Conservation (phyloP, 2,888 invertebrate genomes). For the Zonitis immaculata region DNA sequence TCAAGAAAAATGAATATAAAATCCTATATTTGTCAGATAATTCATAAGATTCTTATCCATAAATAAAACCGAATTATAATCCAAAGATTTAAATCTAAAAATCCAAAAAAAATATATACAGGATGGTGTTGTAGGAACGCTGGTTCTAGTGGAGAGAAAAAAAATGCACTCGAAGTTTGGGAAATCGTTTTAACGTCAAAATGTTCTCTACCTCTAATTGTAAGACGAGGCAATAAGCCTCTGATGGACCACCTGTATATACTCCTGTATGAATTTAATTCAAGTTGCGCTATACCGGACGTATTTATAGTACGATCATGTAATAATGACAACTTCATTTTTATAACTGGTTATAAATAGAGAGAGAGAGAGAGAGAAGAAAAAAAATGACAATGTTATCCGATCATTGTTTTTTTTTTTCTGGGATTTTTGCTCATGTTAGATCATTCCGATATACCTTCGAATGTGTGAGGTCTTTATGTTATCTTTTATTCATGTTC, state of each 20-base stretch:
- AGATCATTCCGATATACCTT: neutral
- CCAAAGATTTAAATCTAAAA: no score
- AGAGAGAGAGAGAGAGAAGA: no score
- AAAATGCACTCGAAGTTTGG: no score
- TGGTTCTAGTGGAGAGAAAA: no score
- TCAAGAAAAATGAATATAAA: neutral
- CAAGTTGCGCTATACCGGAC: no score
- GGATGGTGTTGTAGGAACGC: no score
- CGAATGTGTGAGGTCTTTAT: neutral
- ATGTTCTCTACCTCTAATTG: no score
- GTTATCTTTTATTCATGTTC: neutral
- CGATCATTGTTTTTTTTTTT: neutral
- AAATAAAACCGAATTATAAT: neutral
- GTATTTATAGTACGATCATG: neutral
- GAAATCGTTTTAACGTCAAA: no score
- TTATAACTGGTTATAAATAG: neutral
- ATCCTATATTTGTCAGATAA: neutral
- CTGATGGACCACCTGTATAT: no score
- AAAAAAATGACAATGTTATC: neutral
- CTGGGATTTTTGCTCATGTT: neutral
- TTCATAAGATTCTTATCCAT: neutral
- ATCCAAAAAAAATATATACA: no score
- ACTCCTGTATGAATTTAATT: no score
- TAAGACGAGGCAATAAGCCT: no score
- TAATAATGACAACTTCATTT: neutral